Evolutionary conservation across 2,888 invertebrate genomes (phyloP), one percentile per base, ranked within the genome.

Genomic region (Drosophila tripunctata): DNA sequence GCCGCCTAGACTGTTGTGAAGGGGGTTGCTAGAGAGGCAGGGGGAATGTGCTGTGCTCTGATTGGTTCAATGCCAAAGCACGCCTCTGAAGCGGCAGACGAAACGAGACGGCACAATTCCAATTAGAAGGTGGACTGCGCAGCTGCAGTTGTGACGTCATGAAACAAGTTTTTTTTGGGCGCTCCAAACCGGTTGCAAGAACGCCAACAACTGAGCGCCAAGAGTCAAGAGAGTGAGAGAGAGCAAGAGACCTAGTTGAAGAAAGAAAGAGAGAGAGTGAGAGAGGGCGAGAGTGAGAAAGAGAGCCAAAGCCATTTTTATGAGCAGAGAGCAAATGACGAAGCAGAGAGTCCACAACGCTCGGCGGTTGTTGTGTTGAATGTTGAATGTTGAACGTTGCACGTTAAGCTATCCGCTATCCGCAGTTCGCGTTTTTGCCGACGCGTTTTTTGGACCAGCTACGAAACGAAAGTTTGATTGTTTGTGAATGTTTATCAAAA

Each of bases 391-490:
- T 71, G 63, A 58, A 75, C 70, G 72, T 65, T 72, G 67, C 74
- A 79, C 84, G 69, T 67, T 51, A 52, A 50, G 55, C 65, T 48
- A 65, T 41, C 48, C 62, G 71, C 21, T 35, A 36, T 67, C 57
- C 68, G 65, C 69, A 21, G 70, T 17, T 51, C 78, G 67, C 71
- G 73, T 69, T 70, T 89, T 90, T 90, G 76, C 89, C 89, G 89
- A 84, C 89, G 90, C 90, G 71, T 78, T 87, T 87, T 87, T 48
- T 27, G 27, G 45, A 22, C 43, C 55, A 56, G 44, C 38, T 50
- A n/a, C 51, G 40, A 57, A 38, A 31, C 14, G 14, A 7, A 48
- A 31, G 33, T 43, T 50, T 17, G 4, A 40, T 14, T 24, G 38
- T 19, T 7, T 57, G 31, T 12, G 7, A 12, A 1, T 12, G n/a